Base-by-base conservation (phyloP, 2,797 vertebrate genomes). In the Thamnophis elegans region DNA sequence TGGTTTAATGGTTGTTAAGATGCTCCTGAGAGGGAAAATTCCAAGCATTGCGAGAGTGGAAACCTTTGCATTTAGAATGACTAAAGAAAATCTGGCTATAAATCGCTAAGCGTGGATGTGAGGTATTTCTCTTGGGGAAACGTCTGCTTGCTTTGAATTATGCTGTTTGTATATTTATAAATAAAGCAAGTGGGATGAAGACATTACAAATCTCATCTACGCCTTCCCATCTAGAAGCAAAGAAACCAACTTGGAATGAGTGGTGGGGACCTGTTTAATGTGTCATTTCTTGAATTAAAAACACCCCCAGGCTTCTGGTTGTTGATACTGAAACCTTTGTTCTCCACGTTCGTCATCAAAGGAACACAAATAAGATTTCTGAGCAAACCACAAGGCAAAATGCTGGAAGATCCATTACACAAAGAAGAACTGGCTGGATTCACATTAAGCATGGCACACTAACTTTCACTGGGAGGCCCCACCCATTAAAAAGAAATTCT, bases 151-250 rank as follows among this genome's bases (percentile, higher is more conserved):
- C 82, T 62, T 87, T 62, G 13, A 62, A 25, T 10, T 22, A 55
- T 25, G 13, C 36, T 87, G 60, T 85, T 73, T 87, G 20, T 32
- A 53, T 59, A 26, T 26, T 73, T 68, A 54, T 22, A 87, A 87
- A 90, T 92, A 92, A 92, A 92, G n/a, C 73, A 42, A 20, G 16
- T n/a, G 6, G 47, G 9, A 7, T 22, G n/a, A 56, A 73, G 42
- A 7, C 54, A 18, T 0, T 3, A 2, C 16, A 26, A 12, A 28
- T 22, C 9, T 92, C 12, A n/a, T n/a, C 20, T 47, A 78, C 68
- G 53, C 14, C 25, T 22, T 90, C 25, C 32, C 65, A 25, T 60
- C n/a, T 11, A 28, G 51, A 51, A 9, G 10, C 0, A 12, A 62
- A 20, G 4, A 6, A 78, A 42, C 18, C 42, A 11, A 22, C 0